These are phyloP conservation scores for Molanna angustata DNA, from an alignment of 2,888 invertebrate genomes.

Conservation along the genomic window DNA sequence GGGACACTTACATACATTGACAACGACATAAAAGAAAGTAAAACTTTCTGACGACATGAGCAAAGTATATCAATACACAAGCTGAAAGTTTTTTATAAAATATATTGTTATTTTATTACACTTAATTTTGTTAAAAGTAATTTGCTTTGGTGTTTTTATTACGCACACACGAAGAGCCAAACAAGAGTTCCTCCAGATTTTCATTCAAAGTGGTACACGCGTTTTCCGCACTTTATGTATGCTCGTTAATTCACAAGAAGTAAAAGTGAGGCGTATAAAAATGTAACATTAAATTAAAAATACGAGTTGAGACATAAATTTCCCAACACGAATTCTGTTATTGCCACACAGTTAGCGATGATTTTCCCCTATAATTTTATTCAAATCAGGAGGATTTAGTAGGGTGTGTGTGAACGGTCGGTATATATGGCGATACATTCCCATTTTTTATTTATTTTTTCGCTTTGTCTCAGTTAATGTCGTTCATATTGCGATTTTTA, in stretches of 20 bases:
- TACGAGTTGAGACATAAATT: conserved; percentile 24
- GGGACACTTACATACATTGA: too few species aligned
- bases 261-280: conserved; percentile 3
- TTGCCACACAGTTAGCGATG: conserved; percentile 23
- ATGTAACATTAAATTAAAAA: conserved; percentile 17
- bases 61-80: too few species aligned
- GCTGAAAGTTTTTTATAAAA: too few species aligned
- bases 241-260: conserved; percentile 12
- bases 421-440: background rate
- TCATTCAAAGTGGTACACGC: conserved; percentile 3
- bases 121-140: background rate
- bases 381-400: conserved; percentile 10
- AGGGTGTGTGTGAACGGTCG: background rate
- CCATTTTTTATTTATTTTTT: background rate
- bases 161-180: background rate
- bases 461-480: too few species aligned
- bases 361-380: conserved; percentile 19
- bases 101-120: too few species aligned
- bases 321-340: conserved; percentile 24
- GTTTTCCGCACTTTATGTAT: conserved; percentile 4
- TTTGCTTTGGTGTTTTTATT: background rate
- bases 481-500: too few species aligned
- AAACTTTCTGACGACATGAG: too few species aligned
- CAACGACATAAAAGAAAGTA: too few species aligned
- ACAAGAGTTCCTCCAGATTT: background rate